Conservation (phyloP, 2,797 vertebrate genomes). For the Clamator glandarius region DNA sequence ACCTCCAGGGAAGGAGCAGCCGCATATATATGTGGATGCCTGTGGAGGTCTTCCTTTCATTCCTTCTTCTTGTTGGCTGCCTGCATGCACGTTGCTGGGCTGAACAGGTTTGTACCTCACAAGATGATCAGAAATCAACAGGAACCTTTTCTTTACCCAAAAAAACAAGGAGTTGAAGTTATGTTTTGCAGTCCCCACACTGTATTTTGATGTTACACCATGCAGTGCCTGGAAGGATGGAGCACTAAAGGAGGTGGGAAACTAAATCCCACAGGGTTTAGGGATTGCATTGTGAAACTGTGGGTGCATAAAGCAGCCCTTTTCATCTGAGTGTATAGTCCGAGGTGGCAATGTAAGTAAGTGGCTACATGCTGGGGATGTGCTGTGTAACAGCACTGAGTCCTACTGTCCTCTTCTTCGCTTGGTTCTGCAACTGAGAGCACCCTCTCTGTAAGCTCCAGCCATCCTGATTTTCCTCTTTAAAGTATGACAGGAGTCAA, state of each 20-base stretch:
- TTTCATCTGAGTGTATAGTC: background rate
- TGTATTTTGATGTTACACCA: rapidly evolving
- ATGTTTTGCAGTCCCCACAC: background rate
- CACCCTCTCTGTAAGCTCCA: background rate
- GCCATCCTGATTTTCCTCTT: background rate
- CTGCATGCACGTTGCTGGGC: background rate
- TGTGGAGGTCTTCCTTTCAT: background rate
- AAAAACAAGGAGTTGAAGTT: background rate
- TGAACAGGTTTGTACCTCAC: background rate
- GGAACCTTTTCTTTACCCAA: background rate
- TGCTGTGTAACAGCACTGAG: background rate
- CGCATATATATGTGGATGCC: too few species aligned
- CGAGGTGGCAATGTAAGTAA: background rate
- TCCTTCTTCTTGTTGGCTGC: rapidly evolving
- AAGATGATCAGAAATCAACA: background rate
- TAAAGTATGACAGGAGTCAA: background rate
- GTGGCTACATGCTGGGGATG: background rate
- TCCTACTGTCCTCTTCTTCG: background rate
- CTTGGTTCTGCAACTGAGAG: background rate
- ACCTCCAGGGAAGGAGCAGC: too few species aligned
- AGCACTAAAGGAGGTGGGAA: background rate
- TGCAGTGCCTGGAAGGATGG: background rate
- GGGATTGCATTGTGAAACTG: background rate
- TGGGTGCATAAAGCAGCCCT: background rate
- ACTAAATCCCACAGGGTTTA: background rate